These are phyloP conservation scores for Tragelaphus strepsiceros DNA, from an alignment of 2,113 vertebrate genomes.

Conservation along the genomic window DNA sequence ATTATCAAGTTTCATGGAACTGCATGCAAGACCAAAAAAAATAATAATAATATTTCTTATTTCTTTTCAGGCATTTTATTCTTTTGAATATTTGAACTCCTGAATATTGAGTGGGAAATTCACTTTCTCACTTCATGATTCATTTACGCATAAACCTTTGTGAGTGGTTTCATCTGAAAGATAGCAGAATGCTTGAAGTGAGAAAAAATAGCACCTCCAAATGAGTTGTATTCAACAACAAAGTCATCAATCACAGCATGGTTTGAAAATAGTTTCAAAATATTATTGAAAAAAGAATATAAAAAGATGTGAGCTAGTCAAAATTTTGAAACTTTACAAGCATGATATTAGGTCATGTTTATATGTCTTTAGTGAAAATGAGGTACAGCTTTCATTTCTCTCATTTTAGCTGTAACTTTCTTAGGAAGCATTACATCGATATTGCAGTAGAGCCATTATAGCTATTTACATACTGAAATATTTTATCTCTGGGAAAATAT, in stretches of 20 bases:
- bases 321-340: conserved; percentile 15
- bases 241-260: neutral
- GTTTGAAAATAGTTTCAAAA: conserved; percentile 15
- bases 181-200: conserved; percentile 12
- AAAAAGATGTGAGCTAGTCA: neutral
- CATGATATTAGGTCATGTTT: neutral
- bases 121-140: neutral
- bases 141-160: conserved; percentile 33
- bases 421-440: neutral
- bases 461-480: neutral
- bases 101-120: neutral
- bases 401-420: neutral
- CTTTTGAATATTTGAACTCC: neutral
- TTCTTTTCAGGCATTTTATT: neutral
- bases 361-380: neutral
- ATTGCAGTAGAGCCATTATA: neutral
- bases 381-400: neutral
- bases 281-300: neutral
- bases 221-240: conserved; percentile 12
- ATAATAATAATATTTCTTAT: too few relatives aligned
- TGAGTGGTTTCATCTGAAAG: neutral
- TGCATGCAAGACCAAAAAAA: neutral
- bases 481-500: neutral
- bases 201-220: conserved; percentile 19
- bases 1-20: neutral